Evolutionary conservation across 2,797 vertebrate genomes (phyloP), one percentile per base, ranked within the genome.

Genomic region (Poeciliopsis presidionis): DNA sequence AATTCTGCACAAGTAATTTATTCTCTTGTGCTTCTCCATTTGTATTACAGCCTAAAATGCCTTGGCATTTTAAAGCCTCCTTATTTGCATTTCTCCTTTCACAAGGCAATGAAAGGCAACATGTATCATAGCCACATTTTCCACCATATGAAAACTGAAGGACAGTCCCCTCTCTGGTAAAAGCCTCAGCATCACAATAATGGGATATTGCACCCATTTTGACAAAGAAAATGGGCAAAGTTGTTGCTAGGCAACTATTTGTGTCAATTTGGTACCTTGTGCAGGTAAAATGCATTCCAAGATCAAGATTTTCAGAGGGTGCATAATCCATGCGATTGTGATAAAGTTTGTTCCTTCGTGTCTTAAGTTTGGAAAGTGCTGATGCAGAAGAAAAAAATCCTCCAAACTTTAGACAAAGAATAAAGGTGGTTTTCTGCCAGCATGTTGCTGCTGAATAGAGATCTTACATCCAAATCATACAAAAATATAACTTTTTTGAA

Each of bases 221-320:
- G 75, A 84, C 43, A 73, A 46, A 75, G 72, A 87, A 91, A 85
- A 47, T 84, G 79, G 51, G 75, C 82, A 88, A 83, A 79, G 46
- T 77, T 84, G 94, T 95, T 95, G 93, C 93, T 87, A 94, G 74
- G 93, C 92, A 94, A 95, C 94, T 84, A 77, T 67, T 84, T 81
- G 90, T 91, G 63, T 73, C 63, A 89, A 86, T 81, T 88, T 63
- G 71, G 72, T 90, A 72, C 25, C 25, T 45, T 45, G 28, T 59
- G 57, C 49, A 84, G 65, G 72, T 47, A 77, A 72, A 79, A 57
- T 57, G 77, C 49, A 84, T 70, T 70, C 5, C 67, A n/a, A 70
- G 43, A 43, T 39, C 1, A 18, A 67, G 9, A 33, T 33, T 61
- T 33, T 61, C 22, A 57, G 55, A 57, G 11, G n/a, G 4, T n/a